Evolutionary conservation across 2,888 invertebrate genomes (phyloP), one percentile per base, ranked within the genome.

Genomic region (Amiota mariae): DNA sequence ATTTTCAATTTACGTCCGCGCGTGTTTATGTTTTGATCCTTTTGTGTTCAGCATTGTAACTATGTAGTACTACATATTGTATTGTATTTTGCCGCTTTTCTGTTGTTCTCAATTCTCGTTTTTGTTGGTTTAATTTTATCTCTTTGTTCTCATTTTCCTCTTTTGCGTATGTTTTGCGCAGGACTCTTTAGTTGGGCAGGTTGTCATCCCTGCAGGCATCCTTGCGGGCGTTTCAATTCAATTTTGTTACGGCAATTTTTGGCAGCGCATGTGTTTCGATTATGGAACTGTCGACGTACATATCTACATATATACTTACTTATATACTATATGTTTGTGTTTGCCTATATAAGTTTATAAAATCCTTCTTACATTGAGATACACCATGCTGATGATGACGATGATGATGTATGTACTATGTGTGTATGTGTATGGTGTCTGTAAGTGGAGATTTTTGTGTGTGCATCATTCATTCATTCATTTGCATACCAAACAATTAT

Each of bases 401-500:
- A 59, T 59, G 59, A 36, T 36, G 11, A 59, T 59, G 59, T 15
- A 10, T 59, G 59, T 18, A 11, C n/a, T n/a, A n/a, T 64, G 47
- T 64, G 18, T 46, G 64, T 64, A 47, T 64, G 66, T 67, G 66
- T 49, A 11, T 68, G 67, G n/a, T 67, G 6, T 13, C 67, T 67
- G 49, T 20, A 1, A 24, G 61, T 18, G 61, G 24, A 12, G 11
- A 13, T 63, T 63, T 18, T 18, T 2, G 36, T 63, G 24, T 15
- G n/a, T 18, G n/a, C 18, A 11, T 46, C n/a, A 4, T 36, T 63
- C 63, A 63, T 36, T 63, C 63, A 63, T 36, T 24, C 64, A 64
- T 64, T 64, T 66, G 66, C 66, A 66, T 66, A 49, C 48, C 48
- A 48, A 47, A 66, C 66, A 66, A 66, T 66, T 66, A 66, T 48